Percentiles rank a stretch among this genome's conserved stretches.
phyloP scores from a whole-genome alignment of 2,113 vertebrate species.

The Xiphophorus maculatus region DNA sequence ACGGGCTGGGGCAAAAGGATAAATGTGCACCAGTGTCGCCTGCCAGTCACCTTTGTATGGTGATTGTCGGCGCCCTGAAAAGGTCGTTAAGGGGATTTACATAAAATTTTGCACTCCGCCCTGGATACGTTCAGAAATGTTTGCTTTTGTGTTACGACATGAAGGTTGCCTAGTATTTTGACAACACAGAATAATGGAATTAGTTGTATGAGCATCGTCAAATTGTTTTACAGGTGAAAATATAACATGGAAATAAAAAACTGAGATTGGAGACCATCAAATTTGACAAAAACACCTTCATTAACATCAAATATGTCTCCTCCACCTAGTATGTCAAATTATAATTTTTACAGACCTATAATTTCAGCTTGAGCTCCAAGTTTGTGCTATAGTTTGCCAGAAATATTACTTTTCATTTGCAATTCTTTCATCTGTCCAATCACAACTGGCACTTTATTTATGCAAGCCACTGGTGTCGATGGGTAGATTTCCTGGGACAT shows the following conservation, averaged over 20 bases:
- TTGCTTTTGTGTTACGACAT: constrained; percentile 49
- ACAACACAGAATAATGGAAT: constrained; percentile 26
- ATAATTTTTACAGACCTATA: background rate
- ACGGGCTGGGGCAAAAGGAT: constrained; percentile 74
- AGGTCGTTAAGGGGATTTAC: constrained; percentile 83
- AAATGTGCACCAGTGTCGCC: constrained; percentile 78
- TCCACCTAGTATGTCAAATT: background rate
- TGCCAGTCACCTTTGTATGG: constrained; percentile 82
- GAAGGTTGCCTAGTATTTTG: constrained; percentile 35
- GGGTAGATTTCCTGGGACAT: constrained; percentile 51
- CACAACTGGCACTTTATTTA: constrained; percentile 13
- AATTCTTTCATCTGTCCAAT: constrained; percentile 21
- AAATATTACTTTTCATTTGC: constrained; percentile 5
- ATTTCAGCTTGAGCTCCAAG: background rate
- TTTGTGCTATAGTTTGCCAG: background rate
- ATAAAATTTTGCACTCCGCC: constrained; percentile 79
- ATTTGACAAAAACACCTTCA: background rate
- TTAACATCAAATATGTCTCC: background rate
- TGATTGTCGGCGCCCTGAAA: constrained; percentile 75
- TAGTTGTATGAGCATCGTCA: background rate
- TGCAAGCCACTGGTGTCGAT: constrained; percentile 42
- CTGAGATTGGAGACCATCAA: background rate
- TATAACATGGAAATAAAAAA: constrained; percentile 11
- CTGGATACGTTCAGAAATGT: constrained; percentile 59
- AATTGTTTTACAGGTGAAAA: background rate